A percentile compares a stretch with the other conserved stretches of the same genome.
Evolutionary conservation across 2,113 vertebrate species (phyloP).

Genomic region (Acrocephalus arundinaceus): DNA sequence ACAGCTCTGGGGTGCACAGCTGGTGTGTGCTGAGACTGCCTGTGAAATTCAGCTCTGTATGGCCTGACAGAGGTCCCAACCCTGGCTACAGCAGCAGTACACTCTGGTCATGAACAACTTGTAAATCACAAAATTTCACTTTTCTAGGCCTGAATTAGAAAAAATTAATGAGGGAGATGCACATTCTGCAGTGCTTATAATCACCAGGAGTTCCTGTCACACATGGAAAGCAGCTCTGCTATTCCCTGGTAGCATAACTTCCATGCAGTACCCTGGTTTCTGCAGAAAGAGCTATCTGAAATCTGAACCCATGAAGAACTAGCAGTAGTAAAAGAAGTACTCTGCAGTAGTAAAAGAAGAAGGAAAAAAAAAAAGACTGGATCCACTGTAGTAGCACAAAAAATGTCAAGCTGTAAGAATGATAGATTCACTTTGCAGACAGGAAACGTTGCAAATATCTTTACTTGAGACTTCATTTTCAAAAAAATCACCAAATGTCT

Average conservation of each 20-base stretch:
- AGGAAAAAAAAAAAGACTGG: neutral
- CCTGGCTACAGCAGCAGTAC: neutral
- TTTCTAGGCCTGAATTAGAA: neutral
- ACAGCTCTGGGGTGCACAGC: neutral
- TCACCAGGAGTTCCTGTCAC: neutral
- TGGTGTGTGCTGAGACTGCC: neutral
- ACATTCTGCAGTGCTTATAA: neutral
- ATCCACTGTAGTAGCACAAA: neutral
- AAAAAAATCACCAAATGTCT: neutral
- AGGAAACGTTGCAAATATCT: neutral
- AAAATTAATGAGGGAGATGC: neutral
- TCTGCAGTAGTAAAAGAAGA: neutral
- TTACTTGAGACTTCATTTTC: neutral
- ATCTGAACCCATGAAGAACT: neutral
- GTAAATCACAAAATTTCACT: neutral
- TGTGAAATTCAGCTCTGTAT: fast-evolving
- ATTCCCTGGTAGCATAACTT: neutral
- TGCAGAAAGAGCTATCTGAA: neutral
- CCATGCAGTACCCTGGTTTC: neutral
- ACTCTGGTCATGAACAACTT: neutral
- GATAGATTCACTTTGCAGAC: neutral
- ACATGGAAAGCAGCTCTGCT: neutral
- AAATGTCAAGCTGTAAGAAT: neutral
- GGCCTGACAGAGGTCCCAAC: neutral
- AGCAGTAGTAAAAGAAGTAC: neutral